Evolutionary conservation across 2,888 invertebrate species (phyloP), one percentile per base, ranked within the genome.

Genomic region (Troglohyphantes excavatus): DNA sequence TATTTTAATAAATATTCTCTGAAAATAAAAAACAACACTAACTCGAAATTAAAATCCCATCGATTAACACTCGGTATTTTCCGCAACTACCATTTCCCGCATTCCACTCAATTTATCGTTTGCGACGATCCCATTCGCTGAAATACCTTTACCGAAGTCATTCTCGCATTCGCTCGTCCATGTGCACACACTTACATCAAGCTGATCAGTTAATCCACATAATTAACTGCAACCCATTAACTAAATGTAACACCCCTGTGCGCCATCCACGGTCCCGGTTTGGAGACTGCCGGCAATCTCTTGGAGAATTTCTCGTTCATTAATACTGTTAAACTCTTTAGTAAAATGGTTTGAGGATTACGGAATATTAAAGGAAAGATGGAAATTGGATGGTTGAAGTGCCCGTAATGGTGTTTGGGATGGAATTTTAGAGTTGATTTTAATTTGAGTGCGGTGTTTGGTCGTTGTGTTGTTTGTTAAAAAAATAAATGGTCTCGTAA

Each of bases 141-240:
- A 59, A 59, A 59, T 75, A 29, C 53, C n/a, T 5, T 59, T 59
- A 53, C 73, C 26, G 6, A 21, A 6, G 13, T 27, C 27, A 5
- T 39, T 43, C 53, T 13, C 9, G 43, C 43, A 46, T 23, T 46
- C 46, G 17, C 33, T 68, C 53, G 13, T 46, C 46, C n/a, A 43
- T 1, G 21, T 39, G 39, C 27, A 9, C 19, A 2, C 21, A 27
- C 76, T 39, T 19, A 63, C 76, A 76, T 23, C 17, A 19, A 33
- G 23, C 39, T 63, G 63, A 78, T 63, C 39, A 39, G 39, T 63
- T 65, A 23, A 78, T 78, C 78, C 65, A 9, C 17, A 39, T 65
- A 78, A 76, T 63, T 61, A 76, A 76, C 76, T 21, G 63, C 13
- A 21, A 23, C n/a, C 63, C 78, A 78, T 78, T 65, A 78, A 33